Percentiles rank a stretch among this genome's conserved stretches.
Evolutionary conservation across 2,888 invertebrate species (phyloP).

Genomic region (Euclidia mi): DNA sequence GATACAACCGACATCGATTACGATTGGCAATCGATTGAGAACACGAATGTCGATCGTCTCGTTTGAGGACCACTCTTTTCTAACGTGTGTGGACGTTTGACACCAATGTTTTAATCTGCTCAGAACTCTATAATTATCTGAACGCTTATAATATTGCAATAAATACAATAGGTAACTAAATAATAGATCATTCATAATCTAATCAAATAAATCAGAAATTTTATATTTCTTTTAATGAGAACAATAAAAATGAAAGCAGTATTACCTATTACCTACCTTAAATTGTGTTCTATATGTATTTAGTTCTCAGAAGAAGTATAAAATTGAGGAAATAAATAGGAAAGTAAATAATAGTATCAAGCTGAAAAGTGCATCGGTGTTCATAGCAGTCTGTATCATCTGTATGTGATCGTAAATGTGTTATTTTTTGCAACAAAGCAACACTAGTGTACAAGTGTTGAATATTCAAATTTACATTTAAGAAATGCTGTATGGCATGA

Average conservation of each 20-base stretch:
- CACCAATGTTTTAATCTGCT: conserved; percentile 29
- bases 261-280: too few species aligned
- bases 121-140: conserved; percentile 38
- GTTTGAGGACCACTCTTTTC: conserved; percentile 68
- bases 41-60: conserved; percentile 81
- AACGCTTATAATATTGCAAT: conserved; percentile 14
- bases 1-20: conserved; percentile 83
- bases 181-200: too few species aligned
- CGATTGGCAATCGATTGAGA: conserved; percentile 80
- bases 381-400: conserved; percentile 37
- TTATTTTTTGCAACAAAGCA: background rate
- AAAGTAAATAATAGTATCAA: conserved; percentile 28
- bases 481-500: too few species aligned
- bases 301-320: conserved; percentile 7
- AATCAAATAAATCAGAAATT: too few species aligned
- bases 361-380: conserved; percentile 49
- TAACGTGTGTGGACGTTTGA: conserved; percentile 33
- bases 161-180: background rate
- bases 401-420: conserved; percentile 28
- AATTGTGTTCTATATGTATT: too few species aligned
- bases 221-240: too few species aligned
- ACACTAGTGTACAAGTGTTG: too few species aligned
- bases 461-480: too few species aligned
- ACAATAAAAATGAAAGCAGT: too few species aligned
- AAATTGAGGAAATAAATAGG: conserved; percentile 2